These are phyloP conservation scores for Quadriops clusia DNA, from an alignment of 2,888 invertebrate species.

Conservation along the genomic window DNA sequence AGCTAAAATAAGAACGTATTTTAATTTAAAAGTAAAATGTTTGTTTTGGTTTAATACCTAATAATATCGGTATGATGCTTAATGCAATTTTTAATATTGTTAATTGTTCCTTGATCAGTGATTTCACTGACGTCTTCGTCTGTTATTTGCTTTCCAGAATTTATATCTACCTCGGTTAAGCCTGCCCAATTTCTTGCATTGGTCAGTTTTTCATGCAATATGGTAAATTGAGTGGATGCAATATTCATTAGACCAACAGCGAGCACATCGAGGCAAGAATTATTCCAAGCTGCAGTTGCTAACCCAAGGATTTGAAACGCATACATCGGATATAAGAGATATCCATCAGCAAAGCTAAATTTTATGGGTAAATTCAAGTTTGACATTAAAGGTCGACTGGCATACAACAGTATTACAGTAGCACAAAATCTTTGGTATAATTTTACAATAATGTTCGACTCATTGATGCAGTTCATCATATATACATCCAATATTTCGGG, in stretches of 20 bases:
- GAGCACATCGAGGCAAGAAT: conserved; percentile 7
- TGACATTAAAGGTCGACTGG: conserved; percentile 6
- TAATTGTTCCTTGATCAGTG: background rate
- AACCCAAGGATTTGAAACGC: conserved; percentile 4
- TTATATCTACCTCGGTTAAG: too few species aligned
- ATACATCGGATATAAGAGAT: conserved; percentile 5
- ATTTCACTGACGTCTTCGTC: conserved; percentile 1
- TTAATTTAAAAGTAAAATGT: background rate
- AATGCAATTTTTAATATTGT: conserved; percentile 5
- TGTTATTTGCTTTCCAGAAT: too few species aligned
- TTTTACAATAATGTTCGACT: conserved; percentile 1
- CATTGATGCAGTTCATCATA: conserved; percentile 3
- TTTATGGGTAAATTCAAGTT: conserved; percentile 6
- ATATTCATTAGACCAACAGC: conserved; percentile 7
- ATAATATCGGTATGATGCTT: conserved; percentile 7
- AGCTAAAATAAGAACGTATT: conserved; percentile 7
- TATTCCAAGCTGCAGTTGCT: conserved; percentile 7
- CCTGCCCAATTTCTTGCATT: too few species aligned
- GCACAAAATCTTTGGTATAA: conserved; percentile 1
- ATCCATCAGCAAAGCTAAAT: conserved; percentile 6
- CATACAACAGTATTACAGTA: conserved; percentile 3
- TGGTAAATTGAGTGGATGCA: conserved; percentile 8
- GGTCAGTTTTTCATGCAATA: conserved; percentile 3
- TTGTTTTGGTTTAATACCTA: conserved; percentile 5
- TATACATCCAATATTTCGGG: conserved; percentile 6